A percentile compares a stretch with the other conserved stretches of the same genome.
phyloP scores from a whole-genome alignment of 2,888 invertebrate genomes.

The Linnaemya vulpina region DNA sequence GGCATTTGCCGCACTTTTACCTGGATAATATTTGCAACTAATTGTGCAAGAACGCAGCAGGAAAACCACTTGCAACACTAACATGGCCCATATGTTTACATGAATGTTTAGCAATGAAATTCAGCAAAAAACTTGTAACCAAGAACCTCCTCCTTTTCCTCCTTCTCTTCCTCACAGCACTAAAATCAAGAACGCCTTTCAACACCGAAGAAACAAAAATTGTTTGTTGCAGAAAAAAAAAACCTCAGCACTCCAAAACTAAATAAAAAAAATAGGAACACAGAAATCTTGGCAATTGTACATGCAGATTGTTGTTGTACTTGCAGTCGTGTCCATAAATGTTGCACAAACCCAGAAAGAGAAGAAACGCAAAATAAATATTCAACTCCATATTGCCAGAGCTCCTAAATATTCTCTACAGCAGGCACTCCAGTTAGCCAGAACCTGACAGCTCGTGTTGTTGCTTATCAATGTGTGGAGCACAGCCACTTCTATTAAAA shows the following conservation, averaged over 20 bases:
- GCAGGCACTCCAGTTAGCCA: constrained; percentile 30
- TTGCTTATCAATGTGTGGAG: constrained; percentile 22
- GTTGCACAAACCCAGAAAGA: constrained; percentile 9
- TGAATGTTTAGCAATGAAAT: constrained; percentile 34
- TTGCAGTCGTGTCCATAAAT: constrained; percentile 55
- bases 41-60: not conserved
- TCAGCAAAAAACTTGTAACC: constrained; percentile 23
- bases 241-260: not conserved
- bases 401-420: constrained; percentile 4
- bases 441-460: constrained; percentile 30
- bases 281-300: constrained; percentile 35
- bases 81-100: constrained; percentile 11
- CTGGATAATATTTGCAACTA: not conserved
- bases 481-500: constrained; percentile 36
- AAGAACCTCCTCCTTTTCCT: not conserved
- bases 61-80: not conserved
- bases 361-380: not conserved
- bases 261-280: constrained; percentile 8
- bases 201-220: constrained; percentile 38
- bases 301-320: constrained; percentile 35
- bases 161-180: not conserved
- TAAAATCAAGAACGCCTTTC: constrained; percentile 18
- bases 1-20: constrained; percentile 9
- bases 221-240: not conserved
- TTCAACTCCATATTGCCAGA: constrained; percentile 23